Base-by-base conservation (phyloP, 1,140 invertebrate genomes). In the Listronotus bonariensis region DNA sequence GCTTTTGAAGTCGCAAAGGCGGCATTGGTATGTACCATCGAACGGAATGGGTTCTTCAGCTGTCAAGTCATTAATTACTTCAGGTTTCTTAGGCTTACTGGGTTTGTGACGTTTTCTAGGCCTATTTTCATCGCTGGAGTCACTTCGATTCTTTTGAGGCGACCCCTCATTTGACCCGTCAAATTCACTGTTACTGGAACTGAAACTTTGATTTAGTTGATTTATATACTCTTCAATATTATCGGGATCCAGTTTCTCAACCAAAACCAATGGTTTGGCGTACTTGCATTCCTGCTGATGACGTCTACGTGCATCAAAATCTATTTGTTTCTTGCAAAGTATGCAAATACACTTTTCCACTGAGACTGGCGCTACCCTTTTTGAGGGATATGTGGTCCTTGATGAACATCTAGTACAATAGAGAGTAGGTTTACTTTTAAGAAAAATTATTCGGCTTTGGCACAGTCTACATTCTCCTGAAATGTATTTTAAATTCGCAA, bases 1-100 rank as follows among this genome's bases (percentile, higher is more conserved):
- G 32, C 76, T 78, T 14, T 63, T 69, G 59, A 76, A 75, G 49
- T 78, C 74, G 62, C 86, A 87, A 41, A 82, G 81, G 45, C 81
- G 82, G 57, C 85, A 87, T n/a, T 76, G 65, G 55, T 82, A 81
- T 9, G 77, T 79, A 4, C 82, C 81, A 12, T 82, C 78, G 60
- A 76, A 76, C 17, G 38, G 38, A 14, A 72, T 63, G 5, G 74
- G 72, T 64, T 72, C 45, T 3, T 75, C 75, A n/a, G 69, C 68
- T 57, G 65, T 67, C 48, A 73, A 53, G 57, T 72, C 70, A 11
- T 43, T 60, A 40, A 54, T 43, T 11, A 15, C 38, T 0, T 41
- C 54, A 36, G 14, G 9, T 43, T 51, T 51, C 26, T 46, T 43
- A 6, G 42, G 36, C 9, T 41, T 65, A 8, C 6, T 36, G 3